Evolutionary conservation across 2,113 vertebrate genomes (phyloP).

Genomic region (Centropristis striata): DNA sequence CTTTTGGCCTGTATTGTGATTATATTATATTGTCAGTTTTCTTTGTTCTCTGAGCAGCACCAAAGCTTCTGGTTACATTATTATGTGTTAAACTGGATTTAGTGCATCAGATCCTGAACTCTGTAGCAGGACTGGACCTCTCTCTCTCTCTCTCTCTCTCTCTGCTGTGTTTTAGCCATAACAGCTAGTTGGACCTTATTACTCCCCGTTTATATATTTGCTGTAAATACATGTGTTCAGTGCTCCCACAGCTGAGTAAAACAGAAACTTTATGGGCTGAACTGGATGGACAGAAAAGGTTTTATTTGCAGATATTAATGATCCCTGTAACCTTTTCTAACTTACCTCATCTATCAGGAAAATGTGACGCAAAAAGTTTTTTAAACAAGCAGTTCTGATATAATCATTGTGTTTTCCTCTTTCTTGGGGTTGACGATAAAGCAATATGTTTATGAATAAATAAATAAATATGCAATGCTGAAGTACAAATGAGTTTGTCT

Average conservation of each 20-base stretch:
- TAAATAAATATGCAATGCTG: constrained; percentile 77
- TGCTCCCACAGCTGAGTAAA: not conserved
- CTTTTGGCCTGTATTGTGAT: no score
- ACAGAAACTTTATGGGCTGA: not conserved
- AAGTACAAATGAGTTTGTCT: constrained; percentile 41
- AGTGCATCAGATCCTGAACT: constrained; percentile 32
- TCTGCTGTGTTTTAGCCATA: constrained; percentile 1
- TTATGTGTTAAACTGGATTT: constrained; percentile 41
- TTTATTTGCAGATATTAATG: not conserved
- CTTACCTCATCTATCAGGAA: constrained; percentile 67
- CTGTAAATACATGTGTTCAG: not conserved
- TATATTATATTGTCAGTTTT: constrained; percentile 2
- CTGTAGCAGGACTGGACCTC: not conserved
- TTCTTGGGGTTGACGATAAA: constrained; percentile 40
- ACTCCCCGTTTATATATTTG: not conserved
- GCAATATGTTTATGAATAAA: constrained; percentile 68
- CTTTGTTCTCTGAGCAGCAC: constrained; percentile 20
- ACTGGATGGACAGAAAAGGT: not conserved
- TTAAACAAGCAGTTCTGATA: constrained; percentile 37
- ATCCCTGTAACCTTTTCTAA: constrained; percentile 23
- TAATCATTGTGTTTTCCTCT: constrained; percentile 50
- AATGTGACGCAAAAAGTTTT: constrained; percentile 73
- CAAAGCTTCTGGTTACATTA: constrained; percentile 39
- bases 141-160: not conserved
- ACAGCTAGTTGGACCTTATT: not conserved